phyloP scores from a whole-genome alignment of 2,113 vertebrate species.

The Macquaria ambigua region DNA sequence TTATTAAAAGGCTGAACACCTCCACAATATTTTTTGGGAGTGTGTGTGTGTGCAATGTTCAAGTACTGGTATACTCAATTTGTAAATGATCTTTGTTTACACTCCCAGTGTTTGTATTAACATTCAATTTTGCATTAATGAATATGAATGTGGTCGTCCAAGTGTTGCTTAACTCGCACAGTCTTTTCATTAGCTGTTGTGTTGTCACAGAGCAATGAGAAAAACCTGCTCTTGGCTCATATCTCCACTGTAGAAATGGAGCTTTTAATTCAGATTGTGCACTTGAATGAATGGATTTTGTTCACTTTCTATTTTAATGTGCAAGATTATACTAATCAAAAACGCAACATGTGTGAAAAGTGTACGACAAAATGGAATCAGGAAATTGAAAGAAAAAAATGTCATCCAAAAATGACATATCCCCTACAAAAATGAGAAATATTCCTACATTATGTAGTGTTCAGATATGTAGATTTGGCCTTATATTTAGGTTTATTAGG shows the following conservation, averaged over 20 bases:
- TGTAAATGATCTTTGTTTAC: slow-evolving; percentile 70
- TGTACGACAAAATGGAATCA: background rate
- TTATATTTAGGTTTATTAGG: background rate
- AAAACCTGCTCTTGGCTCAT: slow-evolving; percentile 11
- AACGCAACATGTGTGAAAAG: slow-evolving; percentile 3
- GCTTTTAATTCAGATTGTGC: slow-evolving; percentile 34
- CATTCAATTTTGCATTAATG: slow-evolving; percentile 67
- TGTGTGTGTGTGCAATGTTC: slow-evolving; percentile 13
- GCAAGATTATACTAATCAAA: slow-evolving; percentile 25
- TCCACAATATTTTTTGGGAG: slow-evolving; percentile 17
- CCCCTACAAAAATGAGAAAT: background rate
- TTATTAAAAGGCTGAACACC: slow-evolving; percentile 56
- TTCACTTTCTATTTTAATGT: slow-evolving; percentile 26
- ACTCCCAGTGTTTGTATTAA: slow-evolving; percentile 57
- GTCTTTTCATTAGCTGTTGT: slow-evolving; percentile 52
- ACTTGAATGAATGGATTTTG: slow-evolving; percentile 31
- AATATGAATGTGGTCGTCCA: slow-evolving; percentile 70
- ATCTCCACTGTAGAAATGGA: slow-evolving; percentile 29
- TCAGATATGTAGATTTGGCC: no score
- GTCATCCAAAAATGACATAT: background rate
- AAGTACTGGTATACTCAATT: slow-evolving; percentile 42
- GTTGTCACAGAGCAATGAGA: slow-evolving; percentile 41
- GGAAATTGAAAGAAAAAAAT: background rate
- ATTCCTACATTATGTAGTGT: background rate
- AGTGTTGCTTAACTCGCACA: slow-evolving; percentile 58